A percentile compares a stretch with the other conserved stretches of the same genome.
phyloP scores from a whole-genome alignment of 2,797 vertebrate genomes.

The Tenualosa thibaudeaui region DNA sequence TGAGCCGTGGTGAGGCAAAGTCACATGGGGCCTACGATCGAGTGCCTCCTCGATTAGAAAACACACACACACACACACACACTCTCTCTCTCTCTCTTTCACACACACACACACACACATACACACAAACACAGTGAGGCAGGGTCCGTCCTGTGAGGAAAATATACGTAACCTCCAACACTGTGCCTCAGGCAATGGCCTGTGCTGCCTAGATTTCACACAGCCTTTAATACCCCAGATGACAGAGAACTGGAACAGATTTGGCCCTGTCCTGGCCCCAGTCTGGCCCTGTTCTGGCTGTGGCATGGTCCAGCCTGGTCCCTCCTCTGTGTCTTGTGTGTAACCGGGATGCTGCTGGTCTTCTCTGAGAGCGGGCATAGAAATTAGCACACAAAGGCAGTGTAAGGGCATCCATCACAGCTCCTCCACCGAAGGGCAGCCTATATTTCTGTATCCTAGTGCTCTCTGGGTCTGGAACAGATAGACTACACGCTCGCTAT shows the following conservation, averaged over 20 bases:
- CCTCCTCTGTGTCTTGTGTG: background rate
- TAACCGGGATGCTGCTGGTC: background rate
- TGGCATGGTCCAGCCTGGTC: background rate
- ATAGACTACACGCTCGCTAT: background rate
- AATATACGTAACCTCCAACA: background rate
- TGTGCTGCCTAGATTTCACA: background rate
- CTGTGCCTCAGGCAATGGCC: background rate
- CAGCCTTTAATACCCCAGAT: background rate
- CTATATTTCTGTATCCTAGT: background rate
- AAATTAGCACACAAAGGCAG: conserved; percentile 1
- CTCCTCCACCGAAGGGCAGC: background rate
- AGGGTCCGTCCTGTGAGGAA: background rate
- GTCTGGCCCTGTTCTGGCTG: background rate
- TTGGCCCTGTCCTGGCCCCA: background rate
- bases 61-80: background rate
- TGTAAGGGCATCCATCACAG: background rate
- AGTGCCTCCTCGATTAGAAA: background rate
- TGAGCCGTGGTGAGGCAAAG: background rate
- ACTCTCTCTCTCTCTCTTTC: background rate
- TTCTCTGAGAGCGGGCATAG: background rate
- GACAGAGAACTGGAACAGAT: background rate
- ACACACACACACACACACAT: background rate
- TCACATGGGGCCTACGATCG: background rate
- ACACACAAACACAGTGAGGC: background rate
- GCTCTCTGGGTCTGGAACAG: background rate